Percentiles rank a stretch among this genome's conserved stretches.
phyloP scores from a whole-genome alignment of 2,113 vertebrate species.

The Salvator merianae region DNA sequence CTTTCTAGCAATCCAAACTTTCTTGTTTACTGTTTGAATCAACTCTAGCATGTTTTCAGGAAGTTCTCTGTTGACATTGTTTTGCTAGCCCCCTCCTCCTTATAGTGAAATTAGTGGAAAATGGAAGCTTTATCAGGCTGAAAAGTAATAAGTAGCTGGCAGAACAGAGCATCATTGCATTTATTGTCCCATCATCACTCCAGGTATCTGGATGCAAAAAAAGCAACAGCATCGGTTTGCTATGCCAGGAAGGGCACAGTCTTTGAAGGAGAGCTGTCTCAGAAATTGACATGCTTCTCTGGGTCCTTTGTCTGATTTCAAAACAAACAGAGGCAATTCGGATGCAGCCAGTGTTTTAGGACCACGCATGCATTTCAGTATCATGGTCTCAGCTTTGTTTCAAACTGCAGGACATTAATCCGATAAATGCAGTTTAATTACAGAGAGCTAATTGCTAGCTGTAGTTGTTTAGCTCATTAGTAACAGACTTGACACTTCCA shows the following conservation, averaged over 20 bases:
- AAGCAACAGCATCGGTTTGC: background rate
- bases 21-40: constrained; percentile 45
- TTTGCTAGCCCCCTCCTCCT: constrained; percentile 6
- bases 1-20: background rate
- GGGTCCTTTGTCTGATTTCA: constrained; percentile 10
- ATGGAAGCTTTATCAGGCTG: constrained; percentile 14
- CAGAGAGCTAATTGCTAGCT: constrained; percentile 21
- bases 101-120: constrained; percentile 37
- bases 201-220: background rate
- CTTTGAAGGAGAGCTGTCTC: background rate
- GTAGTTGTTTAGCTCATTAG: background rate
- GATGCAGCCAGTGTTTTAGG: background rate
- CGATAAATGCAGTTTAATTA: constrained; percentile 19
- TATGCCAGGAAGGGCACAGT: background rate
- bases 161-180: background rate
- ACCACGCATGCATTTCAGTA: background rate
- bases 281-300: background rate
- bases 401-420: constrained; percentile 23
- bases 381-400: background rate
- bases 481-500: background rate
- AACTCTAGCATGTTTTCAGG: constrained; percentile 15
- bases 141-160: constrained; percentile 14
- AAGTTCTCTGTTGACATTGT: constrained; percentile 24
- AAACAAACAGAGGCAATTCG: background rate
- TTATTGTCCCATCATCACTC: background rate